Evolutionary conservation across 2,888 invertebrate species (phyloP), one percentile per base, ranked within the genome.

Genomic region (Watsonalla binaria): DNA sequence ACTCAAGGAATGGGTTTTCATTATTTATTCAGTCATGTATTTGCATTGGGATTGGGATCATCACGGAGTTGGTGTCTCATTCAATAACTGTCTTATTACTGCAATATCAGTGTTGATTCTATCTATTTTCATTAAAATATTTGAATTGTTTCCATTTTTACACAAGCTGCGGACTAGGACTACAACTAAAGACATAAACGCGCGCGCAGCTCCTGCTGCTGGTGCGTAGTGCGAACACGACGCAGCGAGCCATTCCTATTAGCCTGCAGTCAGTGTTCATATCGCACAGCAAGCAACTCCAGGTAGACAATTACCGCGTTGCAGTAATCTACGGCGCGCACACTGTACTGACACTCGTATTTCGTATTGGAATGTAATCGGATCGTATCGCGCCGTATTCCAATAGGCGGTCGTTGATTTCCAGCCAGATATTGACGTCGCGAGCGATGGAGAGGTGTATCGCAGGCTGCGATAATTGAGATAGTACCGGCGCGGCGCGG

Each of bases 171-270:
- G 62, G 46, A 14, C 35, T 56, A 15, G 33, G 54, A 56, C 52
- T 58, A 37, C 2, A 54, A 53, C 54, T 59, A 62, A 66, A 57
- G 72, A 72, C 65, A 62, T 72, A 64, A 70, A 72, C 72, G 73
- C 68, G 68, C 53, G 46, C 54, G 0, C 24, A 0, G 9, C 47
- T 45, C 9, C 33, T 6, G 6, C 11, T 33, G 7, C 24, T 6
- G 7, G n/a, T n/a, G 8, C 33, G n/a, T 24, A 11, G 42, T n/a
- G n/a, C 42, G 24, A 8, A 42, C 37, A 35, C 14, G 39, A 39
- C 37, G 42, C 45, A 4, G 24, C 4, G 24, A 24, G 24, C 24
- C 24, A n/a, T 24, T 24, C 24, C 24, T 24, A 24, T 24, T 24
- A 24, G 6, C 47, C 9, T 9, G 15, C 14, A 15, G 24, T 15